phyloP scores from a whole-genome alignment of 2,888 invertebrate genomes.

The Crocallis elinguaria region DNA sequence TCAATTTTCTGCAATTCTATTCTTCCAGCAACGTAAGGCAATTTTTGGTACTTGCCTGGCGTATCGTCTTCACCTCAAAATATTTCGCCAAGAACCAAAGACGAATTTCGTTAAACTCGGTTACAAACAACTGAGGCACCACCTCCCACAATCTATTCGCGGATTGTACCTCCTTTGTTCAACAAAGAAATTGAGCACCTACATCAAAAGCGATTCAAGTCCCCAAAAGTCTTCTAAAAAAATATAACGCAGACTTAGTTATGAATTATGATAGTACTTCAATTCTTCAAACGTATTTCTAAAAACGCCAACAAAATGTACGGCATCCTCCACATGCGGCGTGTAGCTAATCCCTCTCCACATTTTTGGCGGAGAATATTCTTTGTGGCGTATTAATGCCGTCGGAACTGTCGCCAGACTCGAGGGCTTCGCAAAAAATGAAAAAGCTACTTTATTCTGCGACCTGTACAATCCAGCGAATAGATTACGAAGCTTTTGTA shows the following conservation, averaged over 20 bases:
- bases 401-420: constrained; percentile 19
- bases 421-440: constrained; percentile 25
- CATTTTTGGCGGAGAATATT: constrained; percentile 27
- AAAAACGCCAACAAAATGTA: constrained; percentile 22
- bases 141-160: too few species aligned
- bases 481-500: constrained; percentile 4
- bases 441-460: constrained; percentile 19
- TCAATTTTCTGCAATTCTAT: too few species aligned
- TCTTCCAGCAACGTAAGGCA: too few species aligned
- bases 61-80: too few species aligned
- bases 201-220: neutral
- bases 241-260: neutral
- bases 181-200: neutral
- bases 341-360: constrained; percentile 35
- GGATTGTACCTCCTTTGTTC: neutral
- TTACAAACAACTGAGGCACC: too few species aligned
- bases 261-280: neutral
- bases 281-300: constrained; percentile 10
- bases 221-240: neutral
- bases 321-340: constrained; percentile 17
- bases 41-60: too few species aligned
- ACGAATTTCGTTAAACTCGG: too few species aligned
- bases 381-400: constrained; percentile 33
- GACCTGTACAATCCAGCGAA: neutral
- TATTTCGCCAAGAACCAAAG: too few species aligned